Conservation (phyloP, 64 coral and sea anemone species). For the Exaiptasia diaphana region DNA sequence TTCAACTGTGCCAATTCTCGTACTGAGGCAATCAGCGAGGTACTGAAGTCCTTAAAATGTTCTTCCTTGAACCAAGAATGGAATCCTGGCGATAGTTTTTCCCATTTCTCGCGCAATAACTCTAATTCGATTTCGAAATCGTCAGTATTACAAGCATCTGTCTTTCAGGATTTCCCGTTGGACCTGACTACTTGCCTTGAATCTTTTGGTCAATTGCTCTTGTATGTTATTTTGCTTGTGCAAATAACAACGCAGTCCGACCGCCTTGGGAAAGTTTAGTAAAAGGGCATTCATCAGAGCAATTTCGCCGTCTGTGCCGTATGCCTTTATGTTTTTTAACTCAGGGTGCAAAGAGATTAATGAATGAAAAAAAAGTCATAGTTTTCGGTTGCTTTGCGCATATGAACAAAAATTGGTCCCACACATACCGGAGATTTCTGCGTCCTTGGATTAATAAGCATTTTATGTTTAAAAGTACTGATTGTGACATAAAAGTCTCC, state of each 20-base stretch:
- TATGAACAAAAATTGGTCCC: constrained; percentile 23
- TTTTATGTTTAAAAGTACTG: constrained; percentile 20
- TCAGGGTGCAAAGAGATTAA: background rate
- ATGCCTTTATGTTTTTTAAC: background rate
- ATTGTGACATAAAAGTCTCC: constrained; percentile 37
- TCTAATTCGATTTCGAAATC: too few relatives aligned
- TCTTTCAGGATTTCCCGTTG: too few relatives aligned
- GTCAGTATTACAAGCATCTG: too few relatives aligned
- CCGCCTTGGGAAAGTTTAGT: background rate
- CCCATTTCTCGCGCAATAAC: too few relatives aligned
- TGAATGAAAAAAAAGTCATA: constrained; percentile 9
- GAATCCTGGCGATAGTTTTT: background rate
- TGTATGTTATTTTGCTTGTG: constrained; percentile 31
- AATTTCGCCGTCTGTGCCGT: constrained; percentile 1
- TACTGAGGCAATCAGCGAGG: background rate
- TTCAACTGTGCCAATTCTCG: background rate
- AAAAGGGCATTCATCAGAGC: background rate
- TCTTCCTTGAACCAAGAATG: background rate
- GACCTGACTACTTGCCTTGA: background rate
- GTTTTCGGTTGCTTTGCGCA: constrained; percentile 1
- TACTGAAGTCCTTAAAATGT: background rate
- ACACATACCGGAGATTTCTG: constrained; percentile 20
- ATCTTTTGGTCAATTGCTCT: constrained; percentile 6
- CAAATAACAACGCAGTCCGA: constrained; percentile 24
- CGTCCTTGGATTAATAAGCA: constrained; percentile 12